Percentiles rank a stretch among this genome's conserved stretches.
phyloP scores from a whole-genome alignment of 2,797 vertebrate genomes.

The Fistularia tabacaria region DNA sequence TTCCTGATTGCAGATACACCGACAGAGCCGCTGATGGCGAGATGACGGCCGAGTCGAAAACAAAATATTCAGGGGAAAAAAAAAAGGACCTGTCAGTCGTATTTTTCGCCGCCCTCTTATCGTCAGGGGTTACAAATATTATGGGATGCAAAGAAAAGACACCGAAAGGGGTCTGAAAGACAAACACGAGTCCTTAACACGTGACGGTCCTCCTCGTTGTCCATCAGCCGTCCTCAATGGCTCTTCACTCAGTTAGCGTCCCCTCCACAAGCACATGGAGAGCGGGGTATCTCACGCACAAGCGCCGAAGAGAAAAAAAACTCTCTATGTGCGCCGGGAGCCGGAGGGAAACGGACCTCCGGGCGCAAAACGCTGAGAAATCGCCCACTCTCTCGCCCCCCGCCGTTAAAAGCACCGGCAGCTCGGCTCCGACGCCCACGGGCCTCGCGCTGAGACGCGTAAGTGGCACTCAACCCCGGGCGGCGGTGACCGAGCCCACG shows the following conservation, averaged over 20 bases:
- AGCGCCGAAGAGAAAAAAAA: neutral
- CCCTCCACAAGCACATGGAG: conserved; percentile 19
- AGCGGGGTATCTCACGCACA: conserved; percentile 17
- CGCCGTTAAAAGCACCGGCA: conserved; percentile 55
- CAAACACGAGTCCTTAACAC: no score
- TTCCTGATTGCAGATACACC: no score
- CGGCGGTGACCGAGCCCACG: conserved; percentile 48
- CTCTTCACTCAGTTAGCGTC: conserved; percentile 38
- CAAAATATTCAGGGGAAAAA: no score
- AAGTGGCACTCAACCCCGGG: conserved; percentile 57
- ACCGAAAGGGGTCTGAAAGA: no score
- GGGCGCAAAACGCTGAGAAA: conserved; percentile 35
- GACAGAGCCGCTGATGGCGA: no score
- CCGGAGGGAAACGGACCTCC: conserved; percentile 15
- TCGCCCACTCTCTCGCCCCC: conserved; percentile 21
- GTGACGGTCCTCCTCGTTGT: no score
- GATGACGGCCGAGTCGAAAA: no score
- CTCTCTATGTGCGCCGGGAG: neutral
- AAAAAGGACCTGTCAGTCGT: no score
- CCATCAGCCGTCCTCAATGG: no score
- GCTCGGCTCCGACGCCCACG: conserved; percentile 60
- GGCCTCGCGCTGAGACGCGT: conserved; percentile 31
- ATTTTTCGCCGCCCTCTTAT: no score
- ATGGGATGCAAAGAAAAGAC: no score
- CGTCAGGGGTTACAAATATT: no score